phyloP scores from a whole-genome alignment of 2,113 vertebrate species.

The Excalfactoria chinensis region DNA sequence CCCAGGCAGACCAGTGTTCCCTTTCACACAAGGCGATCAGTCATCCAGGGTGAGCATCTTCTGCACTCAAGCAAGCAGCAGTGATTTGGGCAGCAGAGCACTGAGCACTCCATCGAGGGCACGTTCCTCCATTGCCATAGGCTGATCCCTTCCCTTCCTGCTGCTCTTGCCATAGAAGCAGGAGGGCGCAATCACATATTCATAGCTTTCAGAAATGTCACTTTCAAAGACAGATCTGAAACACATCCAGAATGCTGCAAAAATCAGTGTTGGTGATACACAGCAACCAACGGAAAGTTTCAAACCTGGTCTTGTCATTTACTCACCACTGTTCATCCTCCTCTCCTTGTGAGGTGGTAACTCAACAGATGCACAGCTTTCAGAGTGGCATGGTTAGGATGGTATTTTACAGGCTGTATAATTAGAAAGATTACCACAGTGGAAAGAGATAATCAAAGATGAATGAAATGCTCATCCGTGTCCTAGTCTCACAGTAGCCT shows the following conservation, averaged over 20 bases:
- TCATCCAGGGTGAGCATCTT: fast-evolving
- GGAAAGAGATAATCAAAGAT: too few species aligned
- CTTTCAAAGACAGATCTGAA: background rate
- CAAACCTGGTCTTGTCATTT: background rate
- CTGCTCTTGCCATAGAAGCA: background rate
- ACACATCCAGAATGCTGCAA: background rate
- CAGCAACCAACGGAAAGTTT: background rate
- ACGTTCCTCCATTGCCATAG: background rate
- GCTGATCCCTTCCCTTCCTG: background rate
- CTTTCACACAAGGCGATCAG: background rate
- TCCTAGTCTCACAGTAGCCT: too few species aligned
- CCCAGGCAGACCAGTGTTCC: background rate
- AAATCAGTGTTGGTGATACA: background rate
- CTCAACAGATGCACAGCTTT: too few species aligned
- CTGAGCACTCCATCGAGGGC: fast-evolving
- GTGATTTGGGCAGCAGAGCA: background rate
- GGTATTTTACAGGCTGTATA: too few species aligned
- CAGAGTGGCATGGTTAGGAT: too few species aligned
- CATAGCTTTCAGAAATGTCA: background rate
- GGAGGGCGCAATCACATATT: background rate
- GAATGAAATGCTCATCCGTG: too few species aligned
- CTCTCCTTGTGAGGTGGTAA: background rate
- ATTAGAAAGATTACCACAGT: too few species aligned
- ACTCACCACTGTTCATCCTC: background rate
- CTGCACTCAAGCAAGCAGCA: fast-evolving